Evolutionary conservation across 2,113 vertebrate species (phyloP), one percentile per base, ranked within the genome.

Genomic region (Malaclemys terrapin): DNA sequence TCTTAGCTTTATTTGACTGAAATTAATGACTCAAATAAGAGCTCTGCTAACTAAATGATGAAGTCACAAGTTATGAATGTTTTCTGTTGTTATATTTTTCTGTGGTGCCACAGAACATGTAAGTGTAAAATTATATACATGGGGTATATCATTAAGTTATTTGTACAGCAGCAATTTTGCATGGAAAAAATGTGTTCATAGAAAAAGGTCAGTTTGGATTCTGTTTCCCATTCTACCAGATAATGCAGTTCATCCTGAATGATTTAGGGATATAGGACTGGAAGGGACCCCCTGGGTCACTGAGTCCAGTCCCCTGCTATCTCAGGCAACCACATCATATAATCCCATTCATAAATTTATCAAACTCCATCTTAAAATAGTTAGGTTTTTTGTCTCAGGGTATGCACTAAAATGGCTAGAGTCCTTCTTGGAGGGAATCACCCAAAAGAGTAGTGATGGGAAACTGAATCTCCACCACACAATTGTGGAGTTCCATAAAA

Each of bases 1-100:
- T 90, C 75, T 95, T 94, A 94, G 11, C 52, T 97, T 94, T n/a
- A 4, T 82, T 96, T 95, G 93, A 91, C 72, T 93, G 87, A 89
- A 85, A 96, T 88, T 59, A 91, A 88, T 89, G 83, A 96, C 57
- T 95, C 65, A 88, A 69, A 87, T 75, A 22, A 89, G 93, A 95
- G 47, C 90, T 24, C 25, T 92, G 45, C 80, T 92, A 65, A 84
- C 78, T 56, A 88, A 88, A 25, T 56, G 25, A 91, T 8, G 49
- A 5, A 53, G 69, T 62, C 4, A 12, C 2, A 80, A 95, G 22
- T 92, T 45, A 92, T 6, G 49, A 12, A 95, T 31, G 5, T 53
- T 79, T 10, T 19, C n/a, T n/a, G 31, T 45, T 89, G 8, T 89
- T 82, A 89, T 75, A 83, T 82, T 90, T 87, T 81, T 24, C 19